Evolutionary conservation across 2,113 vertebrate genomes (phyloP), one percentile per base, ranked within the genome.

Genomic region (Pelecanoides urinatrix): DNA sequence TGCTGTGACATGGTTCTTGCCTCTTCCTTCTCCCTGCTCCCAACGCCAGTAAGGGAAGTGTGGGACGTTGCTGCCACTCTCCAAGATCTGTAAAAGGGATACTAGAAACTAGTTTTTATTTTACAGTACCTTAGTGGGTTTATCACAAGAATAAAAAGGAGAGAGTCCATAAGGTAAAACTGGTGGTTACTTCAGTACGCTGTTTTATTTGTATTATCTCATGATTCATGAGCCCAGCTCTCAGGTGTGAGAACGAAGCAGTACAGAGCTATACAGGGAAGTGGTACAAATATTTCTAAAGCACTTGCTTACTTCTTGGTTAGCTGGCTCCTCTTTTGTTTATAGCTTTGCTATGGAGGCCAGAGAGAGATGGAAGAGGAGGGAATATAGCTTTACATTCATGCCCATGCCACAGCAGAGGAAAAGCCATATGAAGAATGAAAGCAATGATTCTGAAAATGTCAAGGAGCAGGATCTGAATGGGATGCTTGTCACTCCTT

Each of bases 31-130:
- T 87, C 30, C 21, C 15, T 59, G 49, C 53, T 84, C 7, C 29
- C 36, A 52, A 3, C 1, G 1, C 30, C 29, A 27, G 26, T 9
- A 44, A 15, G 55, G 15, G 44, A 44, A 61, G 32, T 23, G 42
- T 55, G 71, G 32, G 42, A 40, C 0, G 1, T 70, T 71, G 49
- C 16, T 2, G 3, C 4, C 1, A 3, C 26, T 32, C 16, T 26
- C 23, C 9, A 16, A 59, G 47, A 44, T 36, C 36, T 86, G 36
- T 40, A 26, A 29, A 67, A 89, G 21, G 15, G 13, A 3, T 68
- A 5, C 42, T 79, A 50, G 56, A n/a, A 90, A n/a, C 13, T 8
- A 29, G 44, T 52, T 53, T 38, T 62, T 73, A 3, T 63, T 85
- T 87, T 3, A 9, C 10, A 42, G 32, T 55, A 18, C 22, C 30